Base-by-base conservation (phyloP, 1,140 invertebrate species). In the Harlomillsia oculata region DNA sequence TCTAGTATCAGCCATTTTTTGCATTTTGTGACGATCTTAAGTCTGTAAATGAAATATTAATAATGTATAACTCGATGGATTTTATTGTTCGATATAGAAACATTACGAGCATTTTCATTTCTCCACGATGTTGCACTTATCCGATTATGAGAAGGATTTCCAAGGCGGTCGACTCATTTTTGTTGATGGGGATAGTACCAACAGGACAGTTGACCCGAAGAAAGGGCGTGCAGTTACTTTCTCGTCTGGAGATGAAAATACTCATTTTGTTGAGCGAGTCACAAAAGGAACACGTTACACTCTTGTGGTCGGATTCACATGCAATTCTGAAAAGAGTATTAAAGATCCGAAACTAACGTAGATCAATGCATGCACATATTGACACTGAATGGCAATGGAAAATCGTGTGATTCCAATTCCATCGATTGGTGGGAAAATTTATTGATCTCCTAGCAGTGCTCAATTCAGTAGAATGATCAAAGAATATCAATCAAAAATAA, bases 91-190 rank as follows among this genome's bases (percentile, higher is more conserved):
- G 30, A 78, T 79, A 41, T 68, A 89, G 87, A 81, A 83, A 69
- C 84, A 85, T 1, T 89, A 90, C 66, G 77, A 83, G 82, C 84
- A 54, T 90, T 89, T 67, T 84, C 37, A 89, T 70, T 93, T 87
- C 65, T 91, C 88, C 13, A 82, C 85, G 2, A 69, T 91, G 5
- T 68, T 93, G 1, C 92, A 91, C 70, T 72, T 93, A 37, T 80
- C 74, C 46, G 82, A 88, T 71, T 89, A 80, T 69, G 76, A 73
- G 21, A 70, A 73, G 55, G 85, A 91, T 69, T 91, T 89, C 67
- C 71, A 81, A 72, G 87, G 87, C 28, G 89, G 89, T 18, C 70
- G 83, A 68, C 88, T 92, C 72, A 72, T 89, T 21, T 93, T 88
- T 71, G 70, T 85, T n/a, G 85, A 89, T 69, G 70, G 72, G 37